These are phyloP conservation scores for Heteromurus nitidus DNA, from an alignment of 2,888 invertebrate genomes.

Conservation along the genomic window DNA sequence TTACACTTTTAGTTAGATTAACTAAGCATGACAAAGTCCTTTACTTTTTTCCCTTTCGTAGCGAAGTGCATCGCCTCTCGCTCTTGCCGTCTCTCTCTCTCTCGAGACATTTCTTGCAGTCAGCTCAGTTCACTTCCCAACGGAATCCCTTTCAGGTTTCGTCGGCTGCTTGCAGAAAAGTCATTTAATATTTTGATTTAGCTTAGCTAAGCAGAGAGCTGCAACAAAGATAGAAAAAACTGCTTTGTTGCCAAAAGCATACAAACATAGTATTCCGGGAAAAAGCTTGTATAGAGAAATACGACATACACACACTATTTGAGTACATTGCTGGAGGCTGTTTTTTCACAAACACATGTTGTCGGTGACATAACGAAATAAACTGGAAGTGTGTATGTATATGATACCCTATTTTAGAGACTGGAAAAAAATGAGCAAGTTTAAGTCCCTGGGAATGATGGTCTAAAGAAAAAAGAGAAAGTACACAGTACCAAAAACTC, in stretches of 20 bases:
- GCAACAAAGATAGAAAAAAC: constrained; percentile 5
- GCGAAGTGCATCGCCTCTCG: no score
- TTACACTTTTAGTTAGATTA: constrained; percentile 56
- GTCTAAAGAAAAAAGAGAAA: background rate
- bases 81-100: background rate
- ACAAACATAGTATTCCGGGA: background rate
- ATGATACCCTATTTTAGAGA: background rate
- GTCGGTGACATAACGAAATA: background rate
- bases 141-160: constrained; percentile 21
- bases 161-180: constrained; percentile 29
- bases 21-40: constrained; percentile 55
- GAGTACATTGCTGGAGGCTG: background rate
- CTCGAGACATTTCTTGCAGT: constrained; percentile 18
- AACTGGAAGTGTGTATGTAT: no score
- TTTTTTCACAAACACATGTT: constrained; percentile 1
- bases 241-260: constrained; percentile 32
- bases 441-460: no score
- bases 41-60: constrained; percentile 26
- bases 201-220: constrained; percentile 32
- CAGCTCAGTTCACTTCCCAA: constrained; percentile 39
- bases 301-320: no score
- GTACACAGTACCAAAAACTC: background rate
- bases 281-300: no score
- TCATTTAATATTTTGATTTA: constrained; percentile 38
- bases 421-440: constrained; percentile 2